Base-by-base conservation (phyloP, 2,888 invertebrate genomes). In the Asteroscopus sphinx region DNA sequence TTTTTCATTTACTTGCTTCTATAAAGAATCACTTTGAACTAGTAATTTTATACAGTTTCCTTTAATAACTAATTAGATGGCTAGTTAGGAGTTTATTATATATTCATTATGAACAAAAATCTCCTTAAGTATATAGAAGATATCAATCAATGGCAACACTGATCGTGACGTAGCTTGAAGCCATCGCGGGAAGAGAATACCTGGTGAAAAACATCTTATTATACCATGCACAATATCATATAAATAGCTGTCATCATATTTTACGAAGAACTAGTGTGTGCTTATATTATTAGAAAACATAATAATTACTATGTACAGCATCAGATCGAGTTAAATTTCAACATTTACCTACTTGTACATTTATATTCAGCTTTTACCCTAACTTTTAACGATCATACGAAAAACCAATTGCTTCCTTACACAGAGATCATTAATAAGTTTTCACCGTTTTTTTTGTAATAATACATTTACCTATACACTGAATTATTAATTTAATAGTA, bases 321-420 rank as follows among this genome's bases (percentile, higher is more conserved):
- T 69, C 70, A 69, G 68, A 69, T 69, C 65, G 33, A 54, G 16
- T 37, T 36, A 16, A 51, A 36, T 39, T 47, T 46, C 48, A 59
- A 67, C 21, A 67, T 46, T 55, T 44, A 53, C 11, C 33, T 56
- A 64, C 37, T 68, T 63, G 63, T 63, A 59, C 65, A 69, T 65
- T n/a, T n/a, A 51, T 51, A 53, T 68, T 52, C 54, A 58, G 57
- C 59, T 42, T 40, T 40, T 4, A 9, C 25, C 41, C 33, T 37
- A 35, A 21, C 7, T 35, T 42, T 39, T 28, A 47, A 26, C 17
- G 13, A 36, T 39, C 39, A 26, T 33, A 56, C 5, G 3, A n/a
- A 30, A 47, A 32, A 21, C 32, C 37, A 52, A 28, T 44, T 44
- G 28, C 33, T 68, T 30, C 15, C 39, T 56, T 21, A 21, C 30